Conservation (phyloP, 2,113 vertebrate genomes). For the Hipposideros armiger region DNA sequence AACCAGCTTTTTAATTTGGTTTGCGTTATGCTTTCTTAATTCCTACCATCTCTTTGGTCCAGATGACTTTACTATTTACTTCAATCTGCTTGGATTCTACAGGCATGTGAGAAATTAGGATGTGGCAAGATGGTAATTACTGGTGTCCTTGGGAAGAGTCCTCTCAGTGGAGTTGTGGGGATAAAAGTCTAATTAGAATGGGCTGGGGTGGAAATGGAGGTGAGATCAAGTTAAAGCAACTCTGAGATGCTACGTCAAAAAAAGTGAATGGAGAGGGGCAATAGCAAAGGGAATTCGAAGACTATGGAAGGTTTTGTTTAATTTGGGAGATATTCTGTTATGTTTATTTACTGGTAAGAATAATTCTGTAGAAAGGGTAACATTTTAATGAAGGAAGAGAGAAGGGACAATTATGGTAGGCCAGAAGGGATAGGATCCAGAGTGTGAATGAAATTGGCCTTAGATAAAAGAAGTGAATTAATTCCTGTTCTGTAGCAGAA, state of each 20-base stretch:
- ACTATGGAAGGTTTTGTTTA: neutral
- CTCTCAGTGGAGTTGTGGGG: neutral
- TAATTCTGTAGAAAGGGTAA: neutral
- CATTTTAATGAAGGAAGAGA: neutral
- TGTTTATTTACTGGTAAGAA: neutral
- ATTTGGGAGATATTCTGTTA: neutral
- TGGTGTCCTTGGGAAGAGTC: neutral
- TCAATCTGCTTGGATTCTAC: neutral
- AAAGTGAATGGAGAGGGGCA: neutral
- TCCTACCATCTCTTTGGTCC: neutral
- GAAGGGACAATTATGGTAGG: neutral
- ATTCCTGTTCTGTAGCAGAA: neutral
- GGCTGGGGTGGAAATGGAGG: neutral
- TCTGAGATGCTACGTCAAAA: neutral
- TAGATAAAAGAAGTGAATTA: neutral
- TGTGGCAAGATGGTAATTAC: neutral
- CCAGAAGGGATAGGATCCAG: neutral
- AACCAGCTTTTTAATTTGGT: neutral
- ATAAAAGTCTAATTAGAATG: neutral
- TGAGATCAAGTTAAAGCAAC: neutral
- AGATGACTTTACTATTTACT: neutral
- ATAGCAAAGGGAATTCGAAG: neutral
- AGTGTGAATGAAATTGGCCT: neutral
- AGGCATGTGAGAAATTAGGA: neutral
- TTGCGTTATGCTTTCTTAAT: neutral